Percentiles rank a stretch among this genome's conserved stretches.
Evolutionary conservation across 1,140 invertebrate genomes (phyloP).

Genomic region (Mizuhopecten yessoensis): DNA sequence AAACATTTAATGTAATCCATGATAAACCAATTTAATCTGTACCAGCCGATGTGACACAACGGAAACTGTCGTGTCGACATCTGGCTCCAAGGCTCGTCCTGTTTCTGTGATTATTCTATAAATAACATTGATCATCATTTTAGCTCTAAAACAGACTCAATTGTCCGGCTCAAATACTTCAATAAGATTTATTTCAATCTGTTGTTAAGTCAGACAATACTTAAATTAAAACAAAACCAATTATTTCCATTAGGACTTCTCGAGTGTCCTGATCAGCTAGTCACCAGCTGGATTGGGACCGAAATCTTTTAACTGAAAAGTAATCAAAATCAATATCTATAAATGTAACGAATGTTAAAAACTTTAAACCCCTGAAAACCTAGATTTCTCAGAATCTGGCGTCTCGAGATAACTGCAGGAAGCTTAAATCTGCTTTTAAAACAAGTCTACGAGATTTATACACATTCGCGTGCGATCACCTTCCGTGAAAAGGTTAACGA

Average conservation of each 20-base stretch:
- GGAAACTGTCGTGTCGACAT: not conserved
- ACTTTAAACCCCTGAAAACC: too few relatives aligned
- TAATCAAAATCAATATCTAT: not conserved
- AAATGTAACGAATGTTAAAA: not conserved
- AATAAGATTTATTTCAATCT: constrained; percentile 6
- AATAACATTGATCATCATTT: not conserved
- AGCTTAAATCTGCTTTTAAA: too few relatives aligned
- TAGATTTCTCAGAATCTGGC: too few relatives aligned
- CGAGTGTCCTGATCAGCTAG: not conserved
- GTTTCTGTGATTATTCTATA: not conserved
- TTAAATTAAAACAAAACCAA: not conserved
- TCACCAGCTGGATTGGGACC: not conserved
- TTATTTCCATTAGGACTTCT: not conserved
- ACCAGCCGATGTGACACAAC: too few relatives aligned
- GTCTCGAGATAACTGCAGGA: too few relatives aligned
- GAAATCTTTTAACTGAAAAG: not conserved
- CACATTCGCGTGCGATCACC: too few relatives aligned
- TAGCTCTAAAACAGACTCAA: not conserved
- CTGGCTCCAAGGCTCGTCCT: not conserved
- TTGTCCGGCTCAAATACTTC: not conserved
- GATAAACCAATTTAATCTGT: too few relatives aligned
- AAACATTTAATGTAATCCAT: too few relatives aligned
- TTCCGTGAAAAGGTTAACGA: too few relatives aligned
- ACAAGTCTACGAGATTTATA: too few relatives aligned
- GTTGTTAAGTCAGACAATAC: not conserved